phyloP scores from a whole-genome alignment of 2,113 vertebrate genomes.

The Condylura cristata region DNA sequence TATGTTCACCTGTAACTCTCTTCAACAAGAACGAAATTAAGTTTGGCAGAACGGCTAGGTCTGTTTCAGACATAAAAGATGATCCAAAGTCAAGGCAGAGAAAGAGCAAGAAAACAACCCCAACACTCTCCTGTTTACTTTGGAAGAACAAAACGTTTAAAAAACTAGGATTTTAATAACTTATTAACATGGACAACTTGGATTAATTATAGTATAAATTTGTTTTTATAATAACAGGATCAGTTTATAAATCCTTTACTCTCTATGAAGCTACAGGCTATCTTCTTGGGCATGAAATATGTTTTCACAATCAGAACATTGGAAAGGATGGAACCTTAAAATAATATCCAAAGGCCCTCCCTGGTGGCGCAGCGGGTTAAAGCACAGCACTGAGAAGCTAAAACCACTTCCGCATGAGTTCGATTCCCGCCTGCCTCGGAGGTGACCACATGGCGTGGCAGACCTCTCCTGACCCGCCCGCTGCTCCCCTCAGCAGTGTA shows the following conservation, averaged over 20 bases:
- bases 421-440: too few species aligned
- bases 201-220: neutral
- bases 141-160: neutral
- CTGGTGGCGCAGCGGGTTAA: too few species aligned
- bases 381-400: too few species aligned
- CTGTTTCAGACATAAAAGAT: neutral
- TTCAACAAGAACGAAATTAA: neutral
- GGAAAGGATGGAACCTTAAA: neutral
- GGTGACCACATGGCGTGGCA: too few species aligned
- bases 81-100: neutral
- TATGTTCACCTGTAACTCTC: neutral
- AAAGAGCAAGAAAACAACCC: neutral
- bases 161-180: neutral
- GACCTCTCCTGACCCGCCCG: too few species aligned
- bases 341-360: conserved; percentile 3
- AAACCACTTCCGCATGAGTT: too few species aligned
- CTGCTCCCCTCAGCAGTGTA: too few species aligned
- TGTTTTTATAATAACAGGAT: neutral
- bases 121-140: neutral
- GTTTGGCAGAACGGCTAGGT: neutral
- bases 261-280: neutral
- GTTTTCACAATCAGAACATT: neutral
- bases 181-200: neutral
- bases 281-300: neutral
- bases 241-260: neutral